Evolutionary conservation across 2,113 vertebrate genomes (phyloP), one percentile per base, ranked within the genome.

Genomic region (Mirza zaza): DNA sequence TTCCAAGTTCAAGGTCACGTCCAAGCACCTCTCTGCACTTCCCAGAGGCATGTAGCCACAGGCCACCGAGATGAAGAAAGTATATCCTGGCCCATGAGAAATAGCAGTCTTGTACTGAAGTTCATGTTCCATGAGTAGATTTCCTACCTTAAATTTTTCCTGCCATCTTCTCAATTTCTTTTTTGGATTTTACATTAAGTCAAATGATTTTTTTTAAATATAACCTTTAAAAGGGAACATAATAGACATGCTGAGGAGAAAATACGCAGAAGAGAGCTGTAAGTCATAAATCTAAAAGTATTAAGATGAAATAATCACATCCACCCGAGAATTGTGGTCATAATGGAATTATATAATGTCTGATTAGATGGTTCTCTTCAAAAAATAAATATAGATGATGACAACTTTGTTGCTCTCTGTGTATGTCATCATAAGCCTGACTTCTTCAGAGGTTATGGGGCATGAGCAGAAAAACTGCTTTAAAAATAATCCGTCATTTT

Each of bases 401-500:
- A 95, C 73, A 80, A 25, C 59, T 92, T 68, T 67, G 87, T 45
- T 70, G 52, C 59, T 93, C 12, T 80, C 77, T 75, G 55, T 82
- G 59, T 80, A 6, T 80, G 65, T 87, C 90, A 77, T 91, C 70
- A 9, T n/a, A 68, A 82, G 48, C 50, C 77, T 23, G 36, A 57
- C 63, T 89, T 80, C 85, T 95, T 91, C 21, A 25, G 87, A 96
- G 94, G 91, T 94, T 92, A 95, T 55, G 87, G 86, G 85, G 90
- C 80, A 73, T 0, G 0, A 77, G n/a, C 32, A 86, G 84, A 83
- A 80, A 87, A 90, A 97, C 29, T 65, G 57, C 88, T 79, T 81
- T 85, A 92, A 90, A 96, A 98, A 96, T 94, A 89, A 75, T 86
- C 88, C 79, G 18, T 94, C 10, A 87, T 96, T 96, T 97, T 95